Evolutionary conservation across 2,888 invertebrate species (phyloP), one percentile per base, ranked within the genome.

Genomic region (Allolobophora icterica): DNA sequence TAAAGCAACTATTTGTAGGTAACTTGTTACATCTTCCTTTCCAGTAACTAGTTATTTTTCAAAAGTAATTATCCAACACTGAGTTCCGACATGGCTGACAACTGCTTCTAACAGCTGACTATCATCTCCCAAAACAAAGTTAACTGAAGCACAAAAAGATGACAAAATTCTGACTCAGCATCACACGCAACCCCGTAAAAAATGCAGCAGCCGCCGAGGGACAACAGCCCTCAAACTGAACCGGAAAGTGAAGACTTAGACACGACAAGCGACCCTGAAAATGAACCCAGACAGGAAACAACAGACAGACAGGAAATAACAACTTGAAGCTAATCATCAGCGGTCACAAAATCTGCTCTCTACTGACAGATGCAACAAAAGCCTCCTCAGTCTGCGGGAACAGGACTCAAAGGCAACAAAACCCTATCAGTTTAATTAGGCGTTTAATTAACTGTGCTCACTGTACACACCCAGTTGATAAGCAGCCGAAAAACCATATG

Each of bases 311-410:
- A 71, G n/a, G 71, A 71, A 71, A 71, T 71, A 71, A 71, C 71
- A 71, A 71, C 71, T 71, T 71, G 71, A 71, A 30, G 71, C 71
- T n/a, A 30, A 71, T 71, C 52, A 71, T 71, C 71, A 71, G 71
- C 71, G 1, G 71, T n/a, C 71, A 71, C 71, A 71, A 71, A n/a
- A 52, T 4, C 24, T 52, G 52, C 52, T 52, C 52, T 11, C 3
- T 19, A 52, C 52, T 52, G 52, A 52, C 15, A 52, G 17, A 52
- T 52, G 15, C 52, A 52, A 52, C 13, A 52, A 19, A 2, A 2
- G 17, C 30, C 58, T 58, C n/a, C 71, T 71, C 71, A 71, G 71
- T 71, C 71, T 71, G 8, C 5, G 71, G 71, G 71, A 71, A n/a
- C 71, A 30, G n/a, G 71, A n/a, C 8, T n/a, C 8, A 8, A 6